Evolutionary conservation across 2,113 vertebrate species (phyloP).

Genomic region (Coptodon bakossiorum): DNA sequence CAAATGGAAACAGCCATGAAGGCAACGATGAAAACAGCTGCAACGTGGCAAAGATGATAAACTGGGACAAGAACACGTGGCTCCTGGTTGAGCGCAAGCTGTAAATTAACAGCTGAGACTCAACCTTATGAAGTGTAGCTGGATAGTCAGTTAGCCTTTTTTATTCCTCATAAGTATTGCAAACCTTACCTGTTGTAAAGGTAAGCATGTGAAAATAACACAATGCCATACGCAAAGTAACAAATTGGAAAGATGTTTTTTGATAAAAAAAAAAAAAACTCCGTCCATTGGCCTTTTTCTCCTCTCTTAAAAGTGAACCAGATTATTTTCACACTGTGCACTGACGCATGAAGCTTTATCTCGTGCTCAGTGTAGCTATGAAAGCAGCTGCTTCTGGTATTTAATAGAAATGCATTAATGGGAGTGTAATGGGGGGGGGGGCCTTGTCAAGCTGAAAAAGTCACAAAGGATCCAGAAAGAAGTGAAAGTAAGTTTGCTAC

Average conservation of each 20-base stretch:
- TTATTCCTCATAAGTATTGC: background rate
- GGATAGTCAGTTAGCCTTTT: background rate
- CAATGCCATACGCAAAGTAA: fast-evolving
- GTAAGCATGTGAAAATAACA: background rate
- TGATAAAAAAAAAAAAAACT: background rate
- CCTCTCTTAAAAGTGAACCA: background rate
- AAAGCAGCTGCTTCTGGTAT: background rate
- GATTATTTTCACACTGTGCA: background rate
- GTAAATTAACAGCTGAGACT: background rate
- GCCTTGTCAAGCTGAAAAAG: too few relatives aligned
- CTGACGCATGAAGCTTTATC: background rate
- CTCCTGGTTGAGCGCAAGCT: background rate
- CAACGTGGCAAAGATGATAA: background rate
- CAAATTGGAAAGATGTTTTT: fast-evolving
- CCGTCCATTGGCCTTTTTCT: fast-evolving
- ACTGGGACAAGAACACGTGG: background rate
- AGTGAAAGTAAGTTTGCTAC: background rate
- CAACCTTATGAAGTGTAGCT: background rate
- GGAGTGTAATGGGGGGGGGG: background rate
- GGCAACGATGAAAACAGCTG: background rate
- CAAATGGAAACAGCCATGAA: background rate
- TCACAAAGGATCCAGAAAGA: background rate
- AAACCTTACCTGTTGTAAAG: background rate
- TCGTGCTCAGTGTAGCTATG: background rate
- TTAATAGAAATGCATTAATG: background rate